phyloP scores from a whole-genome alignment of 2,888 invertebrate species.

The Rotaria socialis region DNA sequence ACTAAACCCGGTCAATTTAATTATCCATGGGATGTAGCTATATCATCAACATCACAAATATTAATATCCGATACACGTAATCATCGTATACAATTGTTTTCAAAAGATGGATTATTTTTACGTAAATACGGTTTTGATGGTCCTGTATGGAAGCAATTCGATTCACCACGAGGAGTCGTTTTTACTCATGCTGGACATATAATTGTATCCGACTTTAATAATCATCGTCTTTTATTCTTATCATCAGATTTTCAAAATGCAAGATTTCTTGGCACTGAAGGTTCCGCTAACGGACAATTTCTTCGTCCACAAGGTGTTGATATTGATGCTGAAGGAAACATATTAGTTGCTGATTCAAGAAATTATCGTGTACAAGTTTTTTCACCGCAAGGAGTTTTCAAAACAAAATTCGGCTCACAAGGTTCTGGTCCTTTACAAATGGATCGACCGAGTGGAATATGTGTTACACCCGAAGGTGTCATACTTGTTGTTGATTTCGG shows the following conservation, averaged over 20 bases:
- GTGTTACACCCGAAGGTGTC: slow-evolving; percentile 69
- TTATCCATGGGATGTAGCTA: slow-evolving; percentile 95
- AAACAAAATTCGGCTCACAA: slow-evolving; percentile 57
- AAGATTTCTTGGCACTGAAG: slow-evolving; percentile 63
- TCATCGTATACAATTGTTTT: slow-evolving; percentile 81
- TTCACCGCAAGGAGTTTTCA: slow-evolving; percentile 61
- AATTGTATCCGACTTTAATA: slow-evolving; percentile 88
- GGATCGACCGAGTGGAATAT: slow-evolving; percentile 82
- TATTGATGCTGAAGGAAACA: slow-evolving; percentile 79
- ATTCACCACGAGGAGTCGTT: slow-evolving; percentile 82
- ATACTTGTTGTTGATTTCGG: slow-evolving; percentile 65
- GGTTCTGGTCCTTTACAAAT: slow-evolving; percentile 65
- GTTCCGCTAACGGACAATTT: slow-evolving; percentile 68
- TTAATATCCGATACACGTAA: slow-evolving; percentile 87
- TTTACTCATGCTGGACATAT: slow-evolving; percentile 79
- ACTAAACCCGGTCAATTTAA: slow-evolving; percentile 81
- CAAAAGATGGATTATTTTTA: slow-evolving; percentile 72
- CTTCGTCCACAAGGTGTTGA: slow-evolving; percentile 72
- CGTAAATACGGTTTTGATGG: slow-evolving; percentile 78
- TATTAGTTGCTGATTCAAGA: slow-evolving; percentile 84
- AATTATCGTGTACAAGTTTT: slow-evolving; percentile 73
- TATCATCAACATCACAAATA: slow-evolving; percentile 75
- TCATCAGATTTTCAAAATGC: slow-evolving; percentile 65
- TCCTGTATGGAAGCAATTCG: slow-evolving; percentile 66
- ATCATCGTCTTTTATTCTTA: slow-evolving; percentile 78